Evolutionary conservation across 2,797 vertebrate species (phyloP), one percentile per base, ranked within the genome.

Genomic region (Hirundo rustica): DNA sequence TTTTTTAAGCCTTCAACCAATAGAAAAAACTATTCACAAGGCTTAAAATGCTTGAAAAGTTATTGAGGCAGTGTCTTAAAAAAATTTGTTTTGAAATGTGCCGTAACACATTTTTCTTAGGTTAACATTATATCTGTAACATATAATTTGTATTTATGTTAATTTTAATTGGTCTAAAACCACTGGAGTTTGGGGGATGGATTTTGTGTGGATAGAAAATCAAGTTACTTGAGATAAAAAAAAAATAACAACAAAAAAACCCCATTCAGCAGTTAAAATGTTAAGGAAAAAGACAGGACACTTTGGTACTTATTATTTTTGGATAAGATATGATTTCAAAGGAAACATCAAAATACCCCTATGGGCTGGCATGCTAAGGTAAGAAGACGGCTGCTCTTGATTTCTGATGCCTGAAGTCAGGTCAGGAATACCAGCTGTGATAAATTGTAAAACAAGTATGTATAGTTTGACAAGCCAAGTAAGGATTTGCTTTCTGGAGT

Each of bases 401-500:
- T 96, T 96, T 92, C 92, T 94, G 77, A 89, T 81, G 96, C 95
- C 96, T 97, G 84, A 89, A 97, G 95, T 96, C 88, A 92, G 95
- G 96, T 97, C 96, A 97, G 93, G 82, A 96, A 96, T 77, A 95
- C 93, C 92, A 95, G 93, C 97, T 96, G 96, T 91, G 97, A 97
- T 95, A 96, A 97, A 96, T 71, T 95, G 89, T 94, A 87, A 96
- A 96, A 86, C 86, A 96, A 95, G 93, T 87, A 75, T 19, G n/a
- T 72, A 78, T 66, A 95, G 95, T 96, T 97, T 96, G 95, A 96
- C 77, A 95, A 96, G 84, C 66, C 73, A 95, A 91, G 82, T 14
- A 92, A 96, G 76, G 79, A 95, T 96, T 96, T 92, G 47, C 70
- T 95, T 95, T 91, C 88, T 88, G 60, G 51, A 85, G 51, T 89